A percentile compares a stretch with the other conserved stretches of the same genome.
phyloP scores from a whole-genome alignment of 2,113 vertebrate genomes.

The Otocyon megalotis region DNA sequence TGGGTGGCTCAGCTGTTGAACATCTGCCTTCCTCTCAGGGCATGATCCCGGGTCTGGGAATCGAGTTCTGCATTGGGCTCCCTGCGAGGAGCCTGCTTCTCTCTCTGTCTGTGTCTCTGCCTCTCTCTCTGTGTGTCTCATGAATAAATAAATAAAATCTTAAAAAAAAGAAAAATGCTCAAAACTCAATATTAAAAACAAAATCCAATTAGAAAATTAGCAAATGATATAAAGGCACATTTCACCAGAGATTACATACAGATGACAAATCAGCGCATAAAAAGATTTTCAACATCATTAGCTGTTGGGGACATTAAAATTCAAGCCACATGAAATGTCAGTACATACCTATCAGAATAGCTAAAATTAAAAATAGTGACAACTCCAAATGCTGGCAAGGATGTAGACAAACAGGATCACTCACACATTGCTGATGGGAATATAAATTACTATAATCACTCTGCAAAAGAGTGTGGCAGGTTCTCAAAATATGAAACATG shows the following conservation, averaged over 20 bases:
- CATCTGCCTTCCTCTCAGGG: too few species aligned
- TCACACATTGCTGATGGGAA: not conserved
- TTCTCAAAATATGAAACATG: slow-evolving; percentile 44
- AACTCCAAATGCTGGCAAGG: not conserved
- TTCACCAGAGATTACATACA: not conserved
- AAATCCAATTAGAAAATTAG: slow-evolving; percentile 18
- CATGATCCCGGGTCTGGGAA: too few species aligned
- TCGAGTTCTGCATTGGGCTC: too few species aligned
- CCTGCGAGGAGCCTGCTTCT: too few species aligned
- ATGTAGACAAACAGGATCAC: not conserved
- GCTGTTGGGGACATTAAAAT: slow-evolving; percentile 15
- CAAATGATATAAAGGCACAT: slow-evolving; percentile 11
- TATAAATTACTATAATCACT: not conserved
- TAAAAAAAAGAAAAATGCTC: not conserved
- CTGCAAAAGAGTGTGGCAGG: slow-evolving; percentile 15
- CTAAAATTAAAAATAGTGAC: not conserved
- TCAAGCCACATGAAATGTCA: not conserved
- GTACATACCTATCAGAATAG: not conserved
- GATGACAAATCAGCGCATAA: not conserved
- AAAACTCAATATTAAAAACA: slow-evolving; percentile 1
- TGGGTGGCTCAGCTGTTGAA: too few species aligned
- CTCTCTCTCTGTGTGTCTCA: too few species aligned
- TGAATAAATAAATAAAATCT: too few species aligned
- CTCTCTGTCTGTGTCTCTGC: too few species aligned
- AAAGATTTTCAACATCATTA: slow-evolving; percentile 8